Conservation (phyloP, 2,888 invertebrate species). For the Isotomurus palustris region DNA sequence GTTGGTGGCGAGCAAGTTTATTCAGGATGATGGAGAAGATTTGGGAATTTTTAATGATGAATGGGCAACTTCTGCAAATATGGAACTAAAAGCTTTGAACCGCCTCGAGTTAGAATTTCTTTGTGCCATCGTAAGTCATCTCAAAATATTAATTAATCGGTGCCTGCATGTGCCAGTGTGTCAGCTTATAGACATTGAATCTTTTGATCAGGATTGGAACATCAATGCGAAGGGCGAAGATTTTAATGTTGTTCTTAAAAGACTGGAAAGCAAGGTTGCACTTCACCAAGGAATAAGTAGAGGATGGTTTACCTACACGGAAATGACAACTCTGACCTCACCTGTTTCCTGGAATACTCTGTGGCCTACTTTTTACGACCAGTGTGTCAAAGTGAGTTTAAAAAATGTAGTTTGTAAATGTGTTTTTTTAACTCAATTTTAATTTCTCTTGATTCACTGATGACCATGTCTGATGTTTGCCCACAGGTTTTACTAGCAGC, state of each 20-base stretch:
- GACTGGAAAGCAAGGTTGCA: conserved; percentile 69
- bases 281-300: conserved; percentile 64
- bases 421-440: neutral
- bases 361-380: conserved; percentile 53
- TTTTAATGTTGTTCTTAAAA: conserved; percentile 67
- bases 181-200: conserved; percentile 1
- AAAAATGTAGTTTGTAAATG: no score
- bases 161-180: neutral
- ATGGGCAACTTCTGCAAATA: conserved; percentile 83
- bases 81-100: conserved; percentile 69
- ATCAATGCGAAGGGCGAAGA: conserved; percentile 70
- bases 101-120: conserved; percentile 82
- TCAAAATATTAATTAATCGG: conserved; percentile 9
- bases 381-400: conserved; percentile 53
- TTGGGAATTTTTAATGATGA: conserved; percentile 87
- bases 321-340: conserved; percentile 60
- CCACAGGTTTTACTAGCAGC: conserved; percentile 33
- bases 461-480: neutral
- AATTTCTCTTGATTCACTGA: neutral
- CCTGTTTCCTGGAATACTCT: conserved; percentile 45
- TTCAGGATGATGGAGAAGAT: conserved; percentile 87
- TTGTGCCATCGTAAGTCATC: conserved; percentile 72
- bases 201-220: conserved; percentile 70
- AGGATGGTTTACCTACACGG: conserved; percentile 79
- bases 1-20: conserved; percentile 95